These are phyloP conservation scores for Eugnorisma glareosa DNA, from an alignment of 2,888 invertebrate species.

Conservation along the genomic window DNA sequence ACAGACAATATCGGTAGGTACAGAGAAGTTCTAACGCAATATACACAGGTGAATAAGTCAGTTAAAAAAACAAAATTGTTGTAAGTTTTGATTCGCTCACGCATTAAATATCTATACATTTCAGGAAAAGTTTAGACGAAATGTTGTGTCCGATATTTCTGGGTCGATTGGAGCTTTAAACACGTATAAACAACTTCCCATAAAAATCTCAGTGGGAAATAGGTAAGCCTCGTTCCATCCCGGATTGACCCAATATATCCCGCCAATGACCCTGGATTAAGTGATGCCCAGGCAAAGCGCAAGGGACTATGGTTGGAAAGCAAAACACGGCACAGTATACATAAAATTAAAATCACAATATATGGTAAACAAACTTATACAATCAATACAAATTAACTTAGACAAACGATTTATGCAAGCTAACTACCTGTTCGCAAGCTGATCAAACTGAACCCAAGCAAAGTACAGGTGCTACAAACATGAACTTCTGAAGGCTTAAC, in stretches of 20 bases:
- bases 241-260: conserved; percentile 34
- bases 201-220: conserved; percentile 18
- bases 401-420: background rate
- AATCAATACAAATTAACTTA: background rate
- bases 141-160: background rate
- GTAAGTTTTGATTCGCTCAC: background rate
- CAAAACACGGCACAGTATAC: background rate
- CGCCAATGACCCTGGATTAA: conserved; percentile 35
- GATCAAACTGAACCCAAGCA: conserved; percentile 10
- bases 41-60: background rate
- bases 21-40: conserved; percentile 9
- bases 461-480: conserved; percentile 14
- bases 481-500: conserved; percentile 23
- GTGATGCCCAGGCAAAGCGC: conserved; percentile 3
- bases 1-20: conserved; percentile 5
- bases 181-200: background rate
- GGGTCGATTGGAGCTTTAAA: background rate
- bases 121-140: background rate
- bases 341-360: background rate
- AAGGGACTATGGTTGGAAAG: background rate
- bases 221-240: conserved; percentile 43
- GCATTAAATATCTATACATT: background rate
- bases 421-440: background rate
- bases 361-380: background rate
- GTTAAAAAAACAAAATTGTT: background rate